A percentile compares a stretch with the other conserved stretches of the same genome.
These are phyloP conservation scores for Myrmophylax atrothorax DNA, from an alignment of 2,113 vertebrate species.

Conservation along the genomic window DNA sequence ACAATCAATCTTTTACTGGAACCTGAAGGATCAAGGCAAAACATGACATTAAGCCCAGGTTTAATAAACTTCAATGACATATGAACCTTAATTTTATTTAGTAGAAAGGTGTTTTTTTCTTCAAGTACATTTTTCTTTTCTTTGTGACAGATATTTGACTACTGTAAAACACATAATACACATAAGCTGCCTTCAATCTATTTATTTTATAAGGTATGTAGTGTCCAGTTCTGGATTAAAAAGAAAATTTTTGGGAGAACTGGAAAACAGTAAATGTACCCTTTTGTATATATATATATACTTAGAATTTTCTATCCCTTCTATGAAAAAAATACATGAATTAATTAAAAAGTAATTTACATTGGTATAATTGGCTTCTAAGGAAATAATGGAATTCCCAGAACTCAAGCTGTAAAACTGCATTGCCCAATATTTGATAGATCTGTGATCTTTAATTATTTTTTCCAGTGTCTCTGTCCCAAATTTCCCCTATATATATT, in stretches of 20 bases:
- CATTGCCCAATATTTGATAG: background rate
- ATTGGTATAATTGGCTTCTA: background rate
- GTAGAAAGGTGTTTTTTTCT: constrained; percentile 7
- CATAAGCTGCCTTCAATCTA: background rate
- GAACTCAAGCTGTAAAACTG: background rate
- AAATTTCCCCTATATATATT: background rate
- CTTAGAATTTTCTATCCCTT: background rate
- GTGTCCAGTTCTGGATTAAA: background rate
- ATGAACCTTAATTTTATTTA: constrained; percentile 8
- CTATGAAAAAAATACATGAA: background rate
- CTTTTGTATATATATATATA: background rate
- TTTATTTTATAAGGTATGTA: background rate
- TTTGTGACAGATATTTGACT: constrained; percentile 16
- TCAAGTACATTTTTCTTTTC: background rate
- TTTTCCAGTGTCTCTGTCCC: background rate
- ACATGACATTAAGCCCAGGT: constrained; percentile 7
- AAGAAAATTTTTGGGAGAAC: background rate
- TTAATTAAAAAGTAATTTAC: background rate
- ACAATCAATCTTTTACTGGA: background rate
- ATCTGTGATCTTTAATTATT: background rate
- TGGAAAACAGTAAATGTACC: background rate
- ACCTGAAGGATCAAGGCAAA: constrained; percentile 19
- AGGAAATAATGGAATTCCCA: background rate
- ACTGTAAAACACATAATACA: background rate
- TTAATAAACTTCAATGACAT: constrained; percentile 33